phyloP scores from a whole-genome alignment of 2,113 vertebrate genomes.

The Merops nubicus region DNA sequence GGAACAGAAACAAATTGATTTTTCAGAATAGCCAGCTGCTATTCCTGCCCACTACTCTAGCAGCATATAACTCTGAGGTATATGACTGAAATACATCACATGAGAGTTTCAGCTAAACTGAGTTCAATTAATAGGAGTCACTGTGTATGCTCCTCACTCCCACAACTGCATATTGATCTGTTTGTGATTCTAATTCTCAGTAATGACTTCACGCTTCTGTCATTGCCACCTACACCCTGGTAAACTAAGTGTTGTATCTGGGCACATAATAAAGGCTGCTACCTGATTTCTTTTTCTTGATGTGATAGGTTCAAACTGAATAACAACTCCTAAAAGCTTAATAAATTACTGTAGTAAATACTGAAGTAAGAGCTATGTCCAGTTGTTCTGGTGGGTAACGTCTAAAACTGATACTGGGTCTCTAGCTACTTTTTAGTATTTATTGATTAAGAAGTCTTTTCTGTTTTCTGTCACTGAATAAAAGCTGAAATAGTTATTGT shows the following conservation, averaged over 20 bases:
- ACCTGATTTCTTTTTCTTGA: not conserved
- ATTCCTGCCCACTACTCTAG: not conserved
- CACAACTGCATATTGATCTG: not conserved
- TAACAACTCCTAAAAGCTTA: not conserved
- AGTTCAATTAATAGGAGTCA: not conserved
- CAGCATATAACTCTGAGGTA: accelerated
- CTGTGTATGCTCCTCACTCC: not conserved
- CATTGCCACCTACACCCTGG: not conserved
- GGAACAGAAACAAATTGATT: not conserved
- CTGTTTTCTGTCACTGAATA: not conserved
- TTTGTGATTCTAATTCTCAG: not conserved
- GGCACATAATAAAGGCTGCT: not conserved
- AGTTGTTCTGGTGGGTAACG: not conserved
- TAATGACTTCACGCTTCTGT: not conserved
- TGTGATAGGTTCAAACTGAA: not conserved
- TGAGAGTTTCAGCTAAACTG: not conserved
- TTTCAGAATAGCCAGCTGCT: not conserved
- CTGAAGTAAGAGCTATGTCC: not conserved
- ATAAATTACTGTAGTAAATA: not conserved
- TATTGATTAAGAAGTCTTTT: not conserved
- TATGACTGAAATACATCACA: accelerated
- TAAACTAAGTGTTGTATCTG: not conserved
- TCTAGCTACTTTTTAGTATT: not conserved
- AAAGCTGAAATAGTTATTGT: not conserved
- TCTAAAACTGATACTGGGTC: not conserved